Percentiles rank a stretch among this genome's conserved stretches.
These are phyloP conservation scores for Odontocolon sp. DNA, from an alignment of 2,888 invertebrate genomes.

Conservation along the genomic window DNA sequence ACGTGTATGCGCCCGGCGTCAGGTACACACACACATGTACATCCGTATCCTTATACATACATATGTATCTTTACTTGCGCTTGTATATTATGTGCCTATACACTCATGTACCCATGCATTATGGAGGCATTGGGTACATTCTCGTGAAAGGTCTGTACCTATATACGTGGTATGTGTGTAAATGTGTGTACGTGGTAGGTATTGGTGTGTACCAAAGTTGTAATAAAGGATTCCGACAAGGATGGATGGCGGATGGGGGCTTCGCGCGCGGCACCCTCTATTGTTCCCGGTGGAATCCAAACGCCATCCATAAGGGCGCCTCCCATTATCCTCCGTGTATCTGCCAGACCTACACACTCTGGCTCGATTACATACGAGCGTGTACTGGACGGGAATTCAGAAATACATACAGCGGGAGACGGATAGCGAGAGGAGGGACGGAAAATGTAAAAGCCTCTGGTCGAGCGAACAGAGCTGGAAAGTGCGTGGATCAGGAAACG, in stretches of 20 bases:
- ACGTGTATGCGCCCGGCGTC: conserved; percentile 55
- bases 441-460: not conserved
- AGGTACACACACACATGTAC: conserved; percentile 23
- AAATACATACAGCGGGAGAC: conserved; percentile 22
- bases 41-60: not conserved
- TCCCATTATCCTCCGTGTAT: conserved; percentile 76
- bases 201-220: conserved; percentile 67
- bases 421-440: conserved; percentile 53
- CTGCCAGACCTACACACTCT: conserved; percentile 63
- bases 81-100: conserved; percentile 7
- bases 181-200: conserved; percentile 59
- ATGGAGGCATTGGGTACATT: conserved; percentile 34
- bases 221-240: conserved; percentile 80
- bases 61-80: not conserved
- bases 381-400: conserved; percentile 34
- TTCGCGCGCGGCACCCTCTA: conserved; percentile 65
- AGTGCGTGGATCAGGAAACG: conserved; percentile 32
- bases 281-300: conserved; percentile 78
- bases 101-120: conserved; percentile 38
- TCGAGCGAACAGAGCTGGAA: conserved; percentile 21
- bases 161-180: conserved; percentile 60
- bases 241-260: conserved; percentile 71
- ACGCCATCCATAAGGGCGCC: conserved; percentile 78
- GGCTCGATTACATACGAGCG: conserved; percentile 52
- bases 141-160: conserved; percentile 17